Conservation (phyloP, 2,113 vertebrate species). For the Callionymus lyra region DNA sequence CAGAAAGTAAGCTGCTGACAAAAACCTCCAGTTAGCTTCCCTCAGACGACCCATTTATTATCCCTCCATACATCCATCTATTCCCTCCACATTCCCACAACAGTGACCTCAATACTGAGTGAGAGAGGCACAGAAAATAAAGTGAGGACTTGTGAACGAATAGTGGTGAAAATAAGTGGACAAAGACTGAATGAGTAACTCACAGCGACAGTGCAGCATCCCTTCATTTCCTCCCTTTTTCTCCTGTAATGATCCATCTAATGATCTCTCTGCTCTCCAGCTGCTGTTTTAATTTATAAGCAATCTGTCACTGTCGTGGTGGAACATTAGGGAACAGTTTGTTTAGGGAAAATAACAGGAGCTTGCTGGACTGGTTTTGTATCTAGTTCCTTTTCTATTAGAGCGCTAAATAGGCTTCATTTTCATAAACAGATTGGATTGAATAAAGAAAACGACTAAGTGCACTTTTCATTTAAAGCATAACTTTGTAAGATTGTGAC, state of each 20-base stretch:
- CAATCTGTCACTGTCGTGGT: neutral
- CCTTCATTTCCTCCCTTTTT: constrained; percentile 2
- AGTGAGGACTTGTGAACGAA: neutral
- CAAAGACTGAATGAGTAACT: constrained; percentile 8
- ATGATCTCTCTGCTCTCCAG: neutral
- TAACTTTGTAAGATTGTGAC: no score
- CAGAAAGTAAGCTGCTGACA: no score
- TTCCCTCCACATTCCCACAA: constrained; percentile 30
- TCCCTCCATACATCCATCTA: constrained; percentile 2
- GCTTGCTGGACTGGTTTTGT: neutral
- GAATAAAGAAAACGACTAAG: no score
- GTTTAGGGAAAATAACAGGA: neutral
- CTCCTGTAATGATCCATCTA: constrained; percentile 1
- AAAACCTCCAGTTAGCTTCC: neutral
- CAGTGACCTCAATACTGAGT: constrained; percentile 20
- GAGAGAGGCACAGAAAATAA: neutral
- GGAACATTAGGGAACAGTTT: neutral
- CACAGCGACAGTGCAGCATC: constrained; percentile 6
- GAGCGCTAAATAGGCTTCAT: no score
- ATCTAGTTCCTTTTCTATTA: no score
- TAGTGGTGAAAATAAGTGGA: neutral
- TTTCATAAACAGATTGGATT: no score
- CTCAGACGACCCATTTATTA: constrained; percentile 30
- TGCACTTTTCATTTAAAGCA: no score
- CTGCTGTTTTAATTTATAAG: neutral